Percentiles rank a stretch among this genome's conserved stretches.
phyloP scores from a whole-genome alignment of 2,113 vertebrate species.

The Megaceryle torquata region DNA sequence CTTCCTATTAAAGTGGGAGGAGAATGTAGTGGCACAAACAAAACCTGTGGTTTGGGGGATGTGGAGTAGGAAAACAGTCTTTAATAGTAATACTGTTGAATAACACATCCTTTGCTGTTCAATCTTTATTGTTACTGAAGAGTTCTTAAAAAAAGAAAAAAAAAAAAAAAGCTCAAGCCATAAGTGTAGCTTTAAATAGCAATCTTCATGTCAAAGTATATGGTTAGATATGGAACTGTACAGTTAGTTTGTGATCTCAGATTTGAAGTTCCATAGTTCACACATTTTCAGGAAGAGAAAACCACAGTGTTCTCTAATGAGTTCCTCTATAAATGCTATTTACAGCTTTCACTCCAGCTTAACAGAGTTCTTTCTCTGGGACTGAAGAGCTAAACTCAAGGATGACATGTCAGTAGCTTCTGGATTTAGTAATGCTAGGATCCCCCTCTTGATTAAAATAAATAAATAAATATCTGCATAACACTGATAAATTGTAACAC shows the following conservation, averaged over 20 bases:
- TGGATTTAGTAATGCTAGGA: not conserved
- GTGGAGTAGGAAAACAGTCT: not conserved
- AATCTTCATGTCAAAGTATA: not conserved
- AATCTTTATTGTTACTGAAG: not conserved
- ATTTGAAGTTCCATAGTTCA: not conserved
- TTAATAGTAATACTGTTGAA: not conserved
- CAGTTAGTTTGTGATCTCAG: not conserved
- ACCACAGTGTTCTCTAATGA: not conserved
- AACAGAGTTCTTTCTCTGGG: not conserved
- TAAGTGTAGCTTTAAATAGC: not conserved
- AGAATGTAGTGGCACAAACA: not conserved
- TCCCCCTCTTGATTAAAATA: not conserved
- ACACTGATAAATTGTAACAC: not conserved
- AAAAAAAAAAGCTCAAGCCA: not conserved
- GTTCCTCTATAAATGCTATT: not conserved
- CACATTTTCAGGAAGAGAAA: not conserved
- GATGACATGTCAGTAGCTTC: not conserved
- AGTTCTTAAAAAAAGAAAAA: not conserved
- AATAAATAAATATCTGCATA: not conserved
- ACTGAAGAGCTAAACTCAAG: not conserved
- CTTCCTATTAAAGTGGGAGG: not conserved
- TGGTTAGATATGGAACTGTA: not conserved
- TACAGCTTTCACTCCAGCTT: not conserved
- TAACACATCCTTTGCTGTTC: not conserved
- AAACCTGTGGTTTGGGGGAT: not conserved